phyloP scores from a whole-genome alignment of 2,113 vertebrate genomes.

The Vireo altiloquus region DNA sequence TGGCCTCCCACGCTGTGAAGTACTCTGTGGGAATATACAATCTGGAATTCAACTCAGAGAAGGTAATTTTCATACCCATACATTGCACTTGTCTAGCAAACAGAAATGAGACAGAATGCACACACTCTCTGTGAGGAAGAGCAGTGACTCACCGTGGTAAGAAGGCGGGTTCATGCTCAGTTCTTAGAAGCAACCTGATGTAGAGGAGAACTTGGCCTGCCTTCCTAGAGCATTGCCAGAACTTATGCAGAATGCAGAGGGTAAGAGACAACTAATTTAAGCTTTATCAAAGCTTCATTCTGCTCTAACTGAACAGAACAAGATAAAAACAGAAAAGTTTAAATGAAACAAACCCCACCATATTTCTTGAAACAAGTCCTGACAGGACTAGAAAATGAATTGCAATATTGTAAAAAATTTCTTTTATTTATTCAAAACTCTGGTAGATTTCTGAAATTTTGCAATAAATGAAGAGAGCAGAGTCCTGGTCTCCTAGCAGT shows the following conservation, averaged over 20 bases:
- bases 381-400: background rate
- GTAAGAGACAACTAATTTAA: background rate
- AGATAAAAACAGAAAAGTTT: background rate
- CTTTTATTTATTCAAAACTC: background rate
- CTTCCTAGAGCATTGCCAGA: background rate
- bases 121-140: background rate
- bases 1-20: background rate
- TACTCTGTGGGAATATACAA: background rate
- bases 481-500: background rate
- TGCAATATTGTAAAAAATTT: background rate
- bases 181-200: background rate
- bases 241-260: background rate
- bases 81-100: background rate
- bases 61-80: background rate
- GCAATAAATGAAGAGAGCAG: background rate
- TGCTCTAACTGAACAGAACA: background rate
- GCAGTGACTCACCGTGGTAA: fast-evolving
- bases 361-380: background rate
- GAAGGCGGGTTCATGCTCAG: background rate
- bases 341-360: background rate
- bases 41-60: background rate
- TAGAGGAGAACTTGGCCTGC: background rate
- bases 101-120: background rate
- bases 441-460: background rate
- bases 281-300: background rate